Base-by-base conservation (phyloP, 2,113 vertebrate species). In the Ammodytes dubius region DNA sequence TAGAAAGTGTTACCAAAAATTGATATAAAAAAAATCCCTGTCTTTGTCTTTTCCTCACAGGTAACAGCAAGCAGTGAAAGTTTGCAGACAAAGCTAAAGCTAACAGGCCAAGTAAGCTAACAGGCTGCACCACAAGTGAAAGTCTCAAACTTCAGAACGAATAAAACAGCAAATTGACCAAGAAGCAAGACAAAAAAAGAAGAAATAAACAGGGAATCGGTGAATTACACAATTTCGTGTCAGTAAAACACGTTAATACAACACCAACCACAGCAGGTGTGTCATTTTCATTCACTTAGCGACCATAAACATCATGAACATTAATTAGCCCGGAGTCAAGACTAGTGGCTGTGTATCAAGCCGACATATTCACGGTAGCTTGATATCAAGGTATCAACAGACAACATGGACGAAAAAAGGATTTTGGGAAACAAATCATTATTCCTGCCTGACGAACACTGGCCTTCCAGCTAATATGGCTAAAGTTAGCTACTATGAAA, bases 221-320 rank as follows among this genome's bases (percentile, higher is more conserved):
- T 37, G 6, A 39, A 67, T 37, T 39, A 13, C 8, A 27, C 47
- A 50, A 57, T 1, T 10, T 1, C 5, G 5, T 59, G 14, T 17
- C 46, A 49, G 0, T 10, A 52, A 11, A 52, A 53, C n/a, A 63
- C 45, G 17, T 39, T 77, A 60, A 37, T 27, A 2, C 64, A 40
- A 50, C 75, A 56, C 15, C 6, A 27, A 70, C 50, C 53, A 27
- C 70, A 83, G 70, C 76, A 84, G 83, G 78, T 86, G 80, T 77
- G 57, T 72, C 47, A 45, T 59, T 77, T 39, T 49, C 47, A 63
- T 37, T 42, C 61, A 46, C 43, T 10, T 1, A 74, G 37, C 40
- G 19, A n/a, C 49, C 47, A 73, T 2, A 1, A 45, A 66, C 58
- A 59, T 10, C 37, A 52, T 7, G 0, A 5, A 6, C 5, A 67